A percentile compares a stretch with the other conserved stretches of the same genome.
Evolutionary conservation across 92 coral and sea anemone species (phyloP).

Genomic region (Metridium senile): DNA sequence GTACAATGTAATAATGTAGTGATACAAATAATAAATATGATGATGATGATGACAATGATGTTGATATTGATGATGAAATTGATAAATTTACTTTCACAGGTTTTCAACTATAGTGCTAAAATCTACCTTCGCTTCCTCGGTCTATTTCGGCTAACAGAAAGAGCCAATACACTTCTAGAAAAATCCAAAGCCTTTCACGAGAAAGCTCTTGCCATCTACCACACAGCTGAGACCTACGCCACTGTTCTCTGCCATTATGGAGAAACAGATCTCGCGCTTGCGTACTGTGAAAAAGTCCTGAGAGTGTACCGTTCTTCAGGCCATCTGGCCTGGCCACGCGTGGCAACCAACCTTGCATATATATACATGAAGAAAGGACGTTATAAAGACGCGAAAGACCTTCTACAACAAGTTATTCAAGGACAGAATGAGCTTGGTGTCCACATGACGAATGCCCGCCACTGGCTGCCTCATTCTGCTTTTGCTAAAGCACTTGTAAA

Average conservation of each 20-base stretch:
- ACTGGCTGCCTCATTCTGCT: conserved; percentile 71
- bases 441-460: conserved; percentile 64
- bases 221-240: conserved; percentile 76
- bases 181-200: conserved; percentile 66
- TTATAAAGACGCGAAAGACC: conserved; percentile 42
- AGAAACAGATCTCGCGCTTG: conserved; percentile 54
- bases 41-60: not conserved
- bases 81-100: conserved; percentile 45
- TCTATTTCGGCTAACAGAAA: conserved; percentile 31
- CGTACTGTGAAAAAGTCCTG: conserved; percentile 59
- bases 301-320: conserved; percentile 67
- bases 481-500: conserved; percentile 62
- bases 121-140: conserved; percentile 74
- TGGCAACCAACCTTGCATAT: conserved; percentile 76
- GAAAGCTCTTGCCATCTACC: conserved; percentile 71
- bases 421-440: conserved; percentile 43
- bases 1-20: too few relatives aligned
- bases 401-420: conserved; percentile 56
- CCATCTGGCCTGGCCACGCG: conserved; percentile 85
- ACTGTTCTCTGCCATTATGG: conserved; percentile 61
- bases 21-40: not conserved
- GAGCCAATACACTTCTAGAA: conserved; percentile 44
- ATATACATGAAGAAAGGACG: conserved; percentile 56
- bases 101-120: conserved; percentile 79
- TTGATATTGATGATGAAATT: conserved; percentile 2